phyloP scores from a whole-genome alignment of 2,113 vertebrate genomes.

The Hymenochirus boettgeri region DNA sequence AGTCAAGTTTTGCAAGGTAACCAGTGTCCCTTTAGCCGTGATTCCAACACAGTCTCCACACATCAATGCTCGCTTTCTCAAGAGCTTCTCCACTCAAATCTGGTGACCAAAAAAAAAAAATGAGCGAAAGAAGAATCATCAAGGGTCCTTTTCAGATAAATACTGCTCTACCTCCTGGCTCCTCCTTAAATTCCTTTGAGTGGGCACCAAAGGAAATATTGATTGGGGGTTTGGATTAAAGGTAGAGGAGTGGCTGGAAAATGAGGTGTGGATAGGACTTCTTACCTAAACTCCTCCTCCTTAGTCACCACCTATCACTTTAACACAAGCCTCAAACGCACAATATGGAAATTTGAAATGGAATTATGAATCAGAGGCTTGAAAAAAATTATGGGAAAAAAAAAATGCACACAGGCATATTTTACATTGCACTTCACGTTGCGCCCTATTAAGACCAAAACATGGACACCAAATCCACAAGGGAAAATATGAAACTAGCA shows the following conservation, averaged over 20 bases:
- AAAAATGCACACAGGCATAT: too few relatives aligned
- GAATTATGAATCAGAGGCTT: too few relatives aligned
- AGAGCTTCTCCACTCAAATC: constrained; percentile 22
- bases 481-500: too few relatives aligned
- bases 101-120: constrained; percentile 9
- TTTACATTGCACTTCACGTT: too few relatives aligned
- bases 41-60: constrained; percentile 8
- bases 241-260: constrained; percentile 17
- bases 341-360: too few relatives aligned
- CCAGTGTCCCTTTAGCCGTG: constrained; percentile 5
- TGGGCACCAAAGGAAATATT: constrained; percentile 17
- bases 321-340: too few relatives aligned
- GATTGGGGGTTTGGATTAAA: constrained; percentile 32
- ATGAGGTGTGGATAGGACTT: constrained; percentile 18
- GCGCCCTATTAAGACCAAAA: too few relatives aligned
- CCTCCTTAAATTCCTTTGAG: constrained; percentile 19
- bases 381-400: too few relatives aligned
- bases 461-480: too few relatives aligned
- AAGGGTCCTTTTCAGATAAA: constrained; percentile 33
- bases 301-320: not conserved
- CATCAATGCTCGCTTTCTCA: constrained; percentile 18
- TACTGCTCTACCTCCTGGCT: constrained; percentile 28
- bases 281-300: constrained; percentile 18
- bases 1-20: constrained; percentile 18
- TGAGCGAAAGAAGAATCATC: constrained; percentile 22